Conservation (phyloP, 1,140 invertebrate species). For the Halictus rubicundus region DNA sequence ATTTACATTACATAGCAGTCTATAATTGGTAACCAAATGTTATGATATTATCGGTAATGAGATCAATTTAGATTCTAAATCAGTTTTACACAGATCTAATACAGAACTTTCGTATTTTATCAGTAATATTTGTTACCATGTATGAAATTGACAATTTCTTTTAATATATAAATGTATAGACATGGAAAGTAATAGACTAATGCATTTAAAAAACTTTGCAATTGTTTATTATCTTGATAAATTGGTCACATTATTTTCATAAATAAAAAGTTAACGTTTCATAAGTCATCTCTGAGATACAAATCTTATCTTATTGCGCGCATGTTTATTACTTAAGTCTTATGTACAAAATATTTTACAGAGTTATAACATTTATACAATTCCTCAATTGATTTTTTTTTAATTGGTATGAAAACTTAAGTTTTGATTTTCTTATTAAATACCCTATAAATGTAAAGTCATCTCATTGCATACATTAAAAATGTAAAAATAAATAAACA, state of each 20-base stretch:
- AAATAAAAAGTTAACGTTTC: conserved; percentile 2
- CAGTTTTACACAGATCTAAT: conserved; percentile 30
- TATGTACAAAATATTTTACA: conserved; percentile 40
- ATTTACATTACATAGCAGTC: conserved; percentile 25
- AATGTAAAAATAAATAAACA: conserved; percentile 2
- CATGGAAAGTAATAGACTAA: conserved; percentile 6
- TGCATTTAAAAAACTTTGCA: conserved; percentile 15
- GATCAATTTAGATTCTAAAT: conserved; percentile 25
- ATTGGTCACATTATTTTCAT: conserved; percentile 20
- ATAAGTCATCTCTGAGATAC: conserved; percentile 13
- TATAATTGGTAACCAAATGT: conserved; percentile 36
- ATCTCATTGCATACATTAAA: background rate
- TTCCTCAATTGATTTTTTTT: background rate
- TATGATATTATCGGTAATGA: conserved; percentile 31
- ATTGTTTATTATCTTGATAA: conserved; percentile 1
- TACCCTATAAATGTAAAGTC: background rate
- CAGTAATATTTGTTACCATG: conserved; percentile 9
- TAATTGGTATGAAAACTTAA: background rate
- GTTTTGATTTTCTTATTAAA: background rate
- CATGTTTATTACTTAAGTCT: conserved; percentile 7
- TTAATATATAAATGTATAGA: background rate
- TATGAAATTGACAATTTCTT: background rate
- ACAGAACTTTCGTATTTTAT: conserved; percentile 18
- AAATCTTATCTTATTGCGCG: conserved; percentile 8
- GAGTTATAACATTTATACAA: conserved; percentile 14